Evolutionary conservation across 2,888 invertebrate species (phyloP).

Genomic region (Tenthredo livida): DNA sequence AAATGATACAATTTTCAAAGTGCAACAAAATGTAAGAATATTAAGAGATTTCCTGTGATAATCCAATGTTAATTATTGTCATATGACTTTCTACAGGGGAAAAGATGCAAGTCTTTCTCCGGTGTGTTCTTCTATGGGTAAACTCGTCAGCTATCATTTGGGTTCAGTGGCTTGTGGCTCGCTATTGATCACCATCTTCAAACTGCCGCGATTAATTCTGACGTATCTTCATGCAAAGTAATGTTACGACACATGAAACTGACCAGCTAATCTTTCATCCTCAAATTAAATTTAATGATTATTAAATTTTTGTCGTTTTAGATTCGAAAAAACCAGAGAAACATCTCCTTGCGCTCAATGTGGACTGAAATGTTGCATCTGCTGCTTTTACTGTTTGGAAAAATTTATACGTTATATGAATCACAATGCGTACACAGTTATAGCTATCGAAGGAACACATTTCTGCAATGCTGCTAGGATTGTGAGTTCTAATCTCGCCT

Average conservation of each 20-base stretch:
- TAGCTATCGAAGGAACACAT: conserved; percentile 94
- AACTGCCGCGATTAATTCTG: conserved; percentile 92
- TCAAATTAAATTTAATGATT: neutral
- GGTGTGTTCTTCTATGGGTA: conserved; percentile 86
- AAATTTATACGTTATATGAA: conserved; percentile 95
- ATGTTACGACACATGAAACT: conserved; percentile 72
- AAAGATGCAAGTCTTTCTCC: conserved; percentile 85
- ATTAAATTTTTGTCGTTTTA: conserved; percentile 71
- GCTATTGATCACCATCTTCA: conserved; percentile 94
- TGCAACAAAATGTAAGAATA: neutral
- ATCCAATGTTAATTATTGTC: neutral
- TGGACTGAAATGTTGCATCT: conserved; percentile 90
- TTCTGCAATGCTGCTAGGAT: conserved; percentile 95
- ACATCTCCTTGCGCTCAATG: conserved; percentile 88
- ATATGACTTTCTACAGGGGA: conserved; percentile 79
- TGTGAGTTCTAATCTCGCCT: conserved; percentile 80
- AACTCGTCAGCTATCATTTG: conserved; percentile 92
- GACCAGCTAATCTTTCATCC: neutral
- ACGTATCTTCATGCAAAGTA: conserved; percentile 95
- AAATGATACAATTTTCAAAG: neutral
- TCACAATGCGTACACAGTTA: conserved; percentile 96
- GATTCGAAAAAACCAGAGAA: conserved; percentile 84
- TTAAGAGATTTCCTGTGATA: neutral
- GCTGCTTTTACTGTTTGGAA: conserved; percentile 94
- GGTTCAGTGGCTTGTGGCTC: conserved; percentile 98